A percentile compares a stretch with the other conserved stretches of the same genome.
Conservation (phyloP, 37 sponge, comb jelly and placozoan species). For the Chondrilla cf. caribensis region DNA sequence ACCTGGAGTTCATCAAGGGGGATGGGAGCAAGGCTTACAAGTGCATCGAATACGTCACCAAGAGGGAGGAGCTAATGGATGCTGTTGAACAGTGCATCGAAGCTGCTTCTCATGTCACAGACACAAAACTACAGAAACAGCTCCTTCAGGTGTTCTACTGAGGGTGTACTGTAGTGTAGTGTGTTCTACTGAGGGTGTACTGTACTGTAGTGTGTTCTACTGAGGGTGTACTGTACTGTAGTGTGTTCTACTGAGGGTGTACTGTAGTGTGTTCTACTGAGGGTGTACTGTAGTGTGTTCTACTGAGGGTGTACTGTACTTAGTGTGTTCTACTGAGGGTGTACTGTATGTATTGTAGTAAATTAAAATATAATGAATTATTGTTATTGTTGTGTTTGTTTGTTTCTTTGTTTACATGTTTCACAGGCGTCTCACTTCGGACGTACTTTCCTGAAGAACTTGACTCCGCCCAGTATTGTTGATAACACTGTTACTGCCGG, state of each 20-base stretch:
- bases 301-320: too few species aligned
- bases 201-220: too few species aligned
- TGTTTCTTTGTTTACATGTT: too few species aligned
- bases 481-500: constrained; percentile 26
- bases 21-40: constrained; percentile 97
- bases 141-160: constrained; percentile 62
- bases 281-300: too few species aligned
- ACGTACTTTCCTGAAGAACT: constrained; percentile 46
- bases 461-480: constrained; percentile 40
- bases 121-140: constrained; percentile 74
- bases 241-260: too few species aligned
- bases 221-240: too few species aligned
- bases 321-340: too few species aligned
- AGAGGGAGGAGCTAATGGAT: constrained; percentile 69
- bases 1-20: constrained; percentile 67
- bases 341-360: too few species aligned
- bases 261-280: too few species aligned
- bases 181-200: too few species aligned
- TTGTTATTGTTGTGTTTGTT: too few species aligned
- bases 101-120: constrained; percentile 84
- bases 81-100: constrained; percentile 92
- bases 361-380: too few species aligned
- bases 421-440: constrained; percentile 64
- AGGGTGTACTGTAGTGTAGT: neutral
- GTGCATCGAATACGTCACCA: constrained; percentile 75